Evolutionary conservation across 37 sponge, comb jelly and placozoan genomes (phyloP), one percentile per base, ranked within the genome.

Genomic region (Aphrocallistes beatrix): DNA sequence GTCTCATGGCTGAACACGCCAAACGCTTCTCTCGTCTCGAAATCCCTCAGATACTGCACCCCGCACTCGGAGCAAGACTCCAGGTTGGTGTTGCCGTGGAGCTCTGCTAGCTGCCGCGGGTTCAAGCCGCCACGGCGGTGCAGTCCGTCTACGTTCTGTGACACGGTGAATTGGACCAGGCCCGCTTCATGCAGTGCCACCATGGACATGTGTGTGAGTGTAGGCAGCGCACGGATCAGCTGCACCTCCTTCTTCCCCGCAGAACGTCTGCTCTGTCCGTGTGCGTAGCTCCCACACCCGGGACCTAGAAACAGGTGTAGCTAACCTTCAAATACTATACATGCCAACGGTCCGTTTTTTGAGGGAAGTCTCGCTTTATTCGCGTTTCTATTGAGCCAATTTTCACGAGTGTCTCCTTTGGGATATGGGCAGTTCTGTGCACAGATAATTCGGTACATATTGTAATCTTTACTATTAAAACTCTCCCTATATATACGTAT

Each of bases 21-120:
- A 25, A 19, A 21, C 19, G 50, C 89, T 37, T 36, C 90, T 87
- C 93, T 85, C 30, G 94, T 94, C 81, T 90, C 89, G 85, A 91
- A 94, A 51, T 94, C 94, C 37, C 94, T 86, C 51, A 94, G 85
- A 84, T 92, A 94, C 87, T 94, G 90, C 40, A 89, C 85, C 0
- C 51, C 45, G 81, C 94, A 94, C 48, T 87, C 90, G 49, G 85
- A 82, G 75, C 94, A 94, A 0, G 88, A 83, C 87, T 94, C 94
- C 84, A 94, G 81, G 82, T 94, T 94, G 37, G 94, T 94, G 89
- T 94, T 94, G 23, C 94, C 94, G 86, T 94, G 94, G 82, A 94
- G 87, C 87, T 94, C 94, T 23, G 94, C 90, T 34, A 94, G 88
- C 47, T 90, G 81, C 0, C 82, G 36, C 21, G 91, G 86, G 37